Conservation (phyloP, 2,113 vertebrate genomes). For the Archocentrus centrarchus region DNA sequence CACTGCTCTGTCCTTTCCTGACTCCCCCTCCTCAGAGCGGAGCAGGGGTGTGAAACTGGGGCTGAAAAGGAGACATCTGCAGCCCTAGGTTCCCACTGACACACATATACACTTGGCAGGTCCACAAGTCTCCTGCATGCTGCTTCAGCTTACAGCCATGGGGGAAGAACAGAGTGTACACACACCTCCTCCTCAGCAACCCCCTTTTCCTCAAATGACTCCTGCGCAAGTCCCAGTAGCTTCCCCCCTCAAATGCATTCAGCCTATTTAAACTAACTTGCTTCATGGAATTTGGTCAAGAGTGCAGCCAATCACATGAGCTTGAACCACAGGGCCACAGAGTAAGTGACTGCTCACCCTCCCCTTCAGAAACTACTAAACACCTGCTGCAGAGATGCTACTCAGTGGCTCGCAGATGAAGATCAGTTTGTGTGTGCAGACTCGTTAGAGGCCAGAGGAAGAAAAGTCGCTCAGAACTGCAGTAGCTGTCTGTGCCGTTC, state of each 20-base stretch:
- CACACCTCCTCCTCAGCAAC: not conserved
- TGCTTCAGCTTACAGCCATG: slow-evolving; percentile 23
- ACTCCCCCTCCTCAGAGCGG: slow-evolving; percentile 13
- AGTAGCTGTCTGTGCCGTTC: too few relatives aligned
- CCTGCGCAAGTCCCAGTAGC: not conserved
- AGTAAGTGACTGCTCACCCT: not conserved
- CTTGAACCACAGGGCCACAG: not conserved
- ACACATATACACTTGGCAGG: slow-evolving; percentile 17
- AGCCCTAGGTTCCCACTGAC: slow-evolving; percentile 66
- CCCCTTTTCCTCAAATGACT: not conserved
- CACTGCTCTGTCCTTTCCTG: slow-evolving; percentile 13
- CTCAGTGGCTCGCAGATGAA: too few relatives aligned
- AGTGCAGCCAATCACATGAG: not conserved
- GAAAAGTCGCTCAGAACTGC: too few relatives aligned
- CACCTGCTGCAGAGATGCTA: too few relatives aligned
- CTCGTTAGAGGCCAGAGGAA: too few relatives aligned
- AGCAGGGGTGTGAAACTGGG: slow-evolving; percentile 58
- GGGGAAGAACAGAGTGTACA: not conserved
- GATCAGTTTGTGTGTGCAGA: too few relatives aligned
- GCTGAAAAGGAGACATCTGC: slow-evolving; percentile 80
- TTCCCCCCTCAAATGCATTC: too few relatives aligned
- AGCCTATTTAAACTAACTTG: not conserved
- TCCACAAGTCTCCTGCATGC: not conserved
- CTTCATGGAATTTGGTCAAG: not conserved
- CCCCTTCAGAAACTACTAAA: too few relatives aligned